Conservation (phyloP, 2,113 vertebrate genomes). For the Tretioscincus oriximinensis region DNA sequence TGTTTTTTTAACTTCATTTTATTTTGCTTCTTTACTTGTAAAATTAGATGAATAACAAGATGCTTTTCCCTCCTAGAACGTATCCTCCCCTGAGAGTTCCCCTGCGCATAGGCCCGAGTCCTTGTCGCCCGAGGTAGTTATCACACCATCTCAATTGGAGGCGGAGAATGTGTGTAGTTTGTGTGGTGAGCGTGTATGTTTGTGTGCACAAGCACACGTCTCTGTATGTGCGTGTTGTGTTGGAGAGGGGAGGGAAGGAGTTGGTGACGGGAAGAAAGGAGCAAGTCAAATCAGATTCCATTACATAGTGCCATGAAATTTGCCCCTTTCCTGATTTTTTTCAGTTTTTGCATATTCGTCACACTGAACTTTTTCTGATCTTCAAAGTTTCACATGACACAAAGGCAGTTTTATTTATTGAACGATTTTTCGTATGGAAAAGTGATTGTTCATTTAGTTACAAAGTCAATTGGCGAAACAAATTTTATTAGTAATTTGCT, state of each 20-base stretch:
- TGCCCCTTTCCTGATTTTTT: too few relatives aligned
- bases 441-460: too few relatives aligned
- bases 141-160: slow-evolving; percentile 57
- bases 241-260: slow-evolving; percentile 36
- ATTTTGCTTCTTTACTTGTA: slow-evolving; percentile 69
- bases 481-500: too few relatives aligned
- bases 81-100: slow-evolving; percentile 94
- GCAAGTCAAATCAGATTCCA: not conserved
- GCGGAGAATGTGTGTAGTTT: slow-evolving; percentile 47
- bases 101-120: slow-evolving; percentile 90
- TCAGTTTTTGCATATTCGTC: too few relatives aligned
- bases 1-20: slow-evolving; percentile 53
- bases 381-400: too few relatives aligned
- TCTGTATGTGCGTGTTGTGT: not conserved
- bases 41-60: slow-evolving; percentile 73
- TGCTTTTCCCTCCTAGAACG: slow-evolving; percentile 87
- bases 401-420: too few relatives aligned
- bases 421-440: too few relatives aligned
- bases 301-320: too few relatives aligned
- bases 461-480: too few relatives aligned
- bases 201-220: not conserved
- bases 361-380: too few relatives aligned
- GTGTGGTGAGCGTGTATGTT: slow-evolving; percentile 11
- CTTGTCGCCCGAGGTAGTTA: slow-evolving; percentile 91
- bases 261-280: not conserved